Base-by-base conservation (phyloP, 1,140 invertebrate genomes). In the Paralvinella palmiformis region DNA sequence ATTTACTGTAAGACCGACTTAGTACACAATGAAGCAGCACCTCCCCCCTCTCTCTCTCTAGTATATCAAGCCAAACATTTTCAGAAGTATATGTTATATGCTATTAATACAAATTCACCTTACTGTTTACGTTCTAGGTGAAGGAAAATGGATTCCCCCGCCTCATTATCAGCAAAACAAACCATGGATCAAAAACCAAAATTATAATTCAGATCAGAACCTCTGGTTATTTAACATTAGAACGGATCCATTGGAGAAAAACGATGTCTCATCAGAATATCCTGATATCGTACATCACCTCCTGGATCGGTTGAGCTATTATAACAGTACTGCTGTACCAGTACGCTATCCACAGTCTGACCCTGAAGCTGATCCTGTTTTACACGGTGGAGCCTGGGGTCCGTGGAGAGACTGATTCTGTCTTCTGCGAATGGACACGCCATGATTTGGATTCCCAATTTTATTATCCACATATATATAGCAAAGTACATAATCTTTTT, bases 171-270 rank as follows among this genome's bases (percentile, higher is more conserved):
- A 32, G 10, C 27, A 32, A 15, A 20, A 33, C 22, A 31, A 27
- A 57, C n/a, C n/a, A n/a, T n/a, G n/a, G n/a, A 32, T 22, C 7
- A n/a, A 57, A 27, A 33, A 20, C 29, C 7, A 10, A 20, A 27
- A 3, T 13, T 57, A 22, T n/a, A 15, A 13, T 10, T 3, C 27
- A n/a, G 35, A 57, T 22, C 31, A 60, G 48, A 67, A 59, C 37
- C 2, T 75, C 35, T 57, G 64, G 59, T 55, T 69, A 50, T 67
- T 65, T 50, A 58, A 74, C 56, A 27, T 67, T 13, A 29, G 20
- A 7, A 35, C 20, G 15, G 66, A 67, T 53, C 66, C 66, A 20
- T 55, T 15, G 2, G 66, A 67, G 37, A 31, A 31, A 20, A 6
- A 50, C 17, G 61, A 68, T 36, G 5, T 71, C 2, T 61, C 58